Evolutionary conservation across 2,797 vertebrate genomes (phyloP), one percentile per base, ranked within the genome.

Genomic region (Perodicticus potto): DNA sequence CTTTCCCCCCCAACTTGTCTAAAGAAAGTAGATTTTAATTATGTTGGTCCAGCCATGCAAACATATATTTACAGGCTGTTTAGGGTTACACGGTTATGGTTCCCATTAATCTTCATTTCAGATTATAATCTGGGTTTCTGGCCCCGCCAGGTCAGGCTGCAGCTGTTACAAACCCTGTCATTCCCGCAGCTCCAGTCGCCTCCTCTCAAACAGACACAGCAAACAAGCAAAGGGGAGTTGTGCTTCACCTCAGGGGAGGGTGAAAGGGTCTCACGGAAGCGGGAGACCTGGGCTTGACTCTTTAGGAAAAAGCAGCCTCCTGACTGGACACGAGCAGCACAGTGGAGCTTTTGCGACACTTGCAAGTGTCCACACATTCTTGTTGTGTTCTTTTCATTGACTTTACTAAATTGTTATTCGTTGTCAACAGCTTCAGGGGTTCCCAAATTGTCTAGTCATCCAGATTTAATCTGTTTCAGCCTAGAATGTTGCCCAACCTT

Each of bases 381-480:
- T 40, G 49, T 77, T 91, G 84, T 94, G 37, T 88, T 87, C 72
- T 96, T 95, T 91, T 77, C 65, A 27, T 87, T 40, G 32, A 59
- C 53, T 78, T 91, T 63, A 86, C 63, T 92, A 5, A 73, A 87
- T 55, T 86, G 67, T 95, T 86, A 65, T 72, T 94, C 91, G 87
- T 57, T 91, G 72, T 94, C 82, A 91, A 65, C 43, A 96, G 72
- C 86, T 73, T 81, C 61, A 57, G 81, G 37, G 70, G 34, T 70
- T 95, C 67, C 69, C 55, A 29, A 82, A 90, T 72, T 86, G 49
- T 82, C 61, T 10, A 53, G 45, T 55, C 74, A 53, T 93, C 65
- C 80, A 95, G 86, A 97, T 96, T 95, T 95, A 93, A 94, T 94
- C 93, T 89, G 43, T 40, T 29, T 32, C 49, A n/a, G 49, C 16